Conservation (phyloP, 2,113 vertebrate genomes). For the Muntiacus reevesi region DNA sequence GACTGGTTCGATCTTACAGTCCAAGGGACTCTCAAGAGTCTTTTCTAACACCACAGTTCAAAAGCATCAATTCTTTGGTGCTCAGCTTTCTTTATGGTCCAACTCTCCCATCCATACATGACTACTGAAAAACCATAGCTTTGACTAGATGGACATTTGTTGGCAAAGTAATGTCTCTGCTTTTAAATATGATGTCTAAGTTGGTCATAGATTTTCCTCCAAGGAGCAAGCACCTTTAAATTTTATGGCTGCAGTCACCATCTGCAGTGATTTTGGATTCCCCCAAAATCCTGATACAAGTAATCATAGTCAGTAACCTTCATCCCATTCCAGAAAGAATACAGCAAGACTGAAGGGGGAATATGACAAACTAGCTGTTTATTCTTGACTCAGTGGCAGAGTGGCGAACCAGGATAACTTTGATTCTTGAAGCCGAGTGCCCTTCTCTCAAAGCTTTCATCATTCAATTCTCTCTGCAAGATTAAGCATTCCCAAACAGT, state of each 20-base stretch:
- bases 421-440: constrained; percentile 43
- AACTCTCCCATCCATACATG: not conserved
- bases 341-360: not conserved
- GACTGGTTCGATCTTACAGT: not conserved
- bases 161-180: not conserved
- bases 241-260: not conserved
- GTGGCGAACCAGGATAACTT: not conserved
- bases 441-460: constrained; percentile 49
- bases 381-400: constrained; percentile 32
- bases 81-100: not conserved
- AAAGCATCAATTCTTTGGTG: not conserved
- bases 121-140: not conserved
- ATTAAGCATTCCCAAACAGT: constrained; percentile 65
- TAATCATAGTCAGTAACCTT: not conserved
- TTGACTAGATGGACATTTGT: not conserved
- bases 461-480: constrained; percentile 65
- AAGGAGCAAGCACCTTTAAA: not conserved
- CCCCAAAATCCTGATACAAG: not conserved
- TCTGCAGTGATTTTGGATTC: not conserved
- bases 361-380: constrained; percentile 13
- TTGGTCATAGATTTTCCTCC: not conserved
- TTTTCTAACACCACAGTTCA: not conserved
- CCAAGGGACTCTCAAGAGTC: not conserved
- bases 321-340: not conserved
- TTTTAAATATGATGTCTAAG: not conserved